Percentiles rank a stretch among this genome's conserved stretches.
Conservation (phyloP, 2,113 vertebrate species). For the Equus przewalskii region DNA sequence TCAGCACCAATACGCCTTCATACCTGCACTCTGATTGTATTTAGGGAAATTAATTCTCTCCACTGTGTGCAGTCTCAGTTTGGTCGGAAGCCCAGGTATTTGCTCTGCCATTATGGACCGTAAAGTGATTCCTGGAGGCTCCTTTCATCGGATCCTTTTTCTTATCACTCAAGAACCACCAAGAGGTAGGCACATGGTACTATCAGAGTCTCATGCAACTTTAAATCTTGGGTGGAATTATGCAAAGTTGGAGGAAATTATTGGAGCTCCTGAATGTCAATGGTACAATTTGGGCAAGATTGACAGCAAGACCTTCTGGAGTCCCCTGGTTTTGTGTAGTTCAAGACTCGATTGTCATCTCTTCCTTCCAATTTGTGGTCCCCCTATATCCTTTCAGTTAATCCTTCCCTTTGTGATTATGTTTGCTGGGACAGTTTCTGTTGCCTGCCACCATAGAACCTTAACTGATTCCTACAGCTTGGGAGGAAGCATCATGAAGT, state of each 20-base stretch:
- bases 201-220: not conserved
- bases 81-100: not conserved
- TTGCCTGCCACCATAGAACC: not conserved
- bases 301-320: not conserved
- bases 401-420: not conserved
- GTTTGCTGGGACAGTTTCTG: not conserved
- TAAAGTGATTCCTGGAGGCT: not conserved
- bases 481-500: not conserved
- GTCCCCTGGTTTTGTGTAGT: not conserved
- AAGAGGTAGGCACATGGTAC: not conserved
- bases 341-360: not conserved
- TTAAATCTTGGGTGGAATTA: not conserved
- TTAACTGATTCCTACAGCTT: not conserved
- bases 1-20: not conserved
- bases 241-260: not conserved
- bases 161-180: not conserved
- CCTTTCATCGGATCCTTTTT: not conserved
- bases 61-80: not conserved
- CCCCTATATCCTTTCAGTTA: not conserved
- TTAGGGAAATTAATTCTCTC: not conserved
- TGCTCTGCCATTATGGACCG: not conserved
- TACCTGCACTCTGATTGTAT: not conserved
- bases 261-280: not conserved
- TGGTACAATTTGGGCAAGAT: too few species aligned
- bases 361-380: slow-evolving; percentile 1